Percentiles rank a stretch among this genome's conserved stretches.
Evolutionary conservation across 2,888 invertebrate genomes (phyloP).

Genomic region (Drosophila siamana): DNA sequence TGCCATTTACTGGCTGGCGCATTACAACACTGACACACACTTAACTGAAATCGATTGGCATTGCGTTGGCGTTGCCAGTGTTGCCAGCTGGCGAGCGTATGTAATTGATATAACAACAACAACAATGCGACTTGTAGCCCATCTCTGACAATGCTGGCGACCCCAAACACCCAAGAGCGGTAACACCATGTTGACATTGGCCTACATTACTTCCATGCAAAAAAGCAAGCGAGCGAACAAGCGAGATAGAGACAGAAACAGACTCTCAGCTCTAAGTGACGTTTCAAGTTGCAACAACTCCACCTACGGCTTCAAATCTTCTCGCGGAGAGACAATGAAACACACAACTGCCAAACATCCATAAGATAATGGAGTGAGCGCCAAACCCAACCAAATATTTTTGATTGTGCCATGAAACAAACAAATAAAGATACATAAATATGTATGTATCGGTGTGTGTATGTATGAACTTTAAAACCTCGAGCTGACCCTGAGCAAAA

Average conservation of each 20-base stretch:
- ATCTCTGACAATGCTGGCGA: constrained; percentile 62
- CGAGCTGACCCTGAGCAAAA: constrained; percentile 85
- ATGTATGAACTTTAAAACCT: constrained; percentile 78
- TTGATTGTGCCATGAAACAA: constrained; percentile 63
- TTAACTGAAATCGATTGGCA: constrained; percentile 68
- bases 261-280: constrained; percentile 39
- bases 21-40: constrained; percentile 54
- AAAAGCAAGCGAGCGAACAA: constrained; percentile 43
- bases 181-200: constrained; percentile 79
- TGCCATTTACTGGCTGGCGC: constrained; percentile 63
- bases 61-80: constrained; percentile 64
- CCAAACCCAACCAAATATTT: constrained; percentile 48
- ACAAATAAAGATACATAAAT: constrained; percentile 50
- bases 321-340: constrained; percentile 53
- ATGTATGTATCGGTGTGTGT: constrained; percentile 10
- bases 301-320: constrained; percentile 63
- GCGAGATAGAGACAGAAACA: constrained; percentile 14
- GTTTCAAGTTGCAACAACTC: constrained; percentile 50
- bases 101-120: constrained; percentile 57
- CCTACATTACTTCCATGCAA: constrained; percentile 82
- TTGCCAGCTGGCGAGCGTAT: constrained; percentile 51
- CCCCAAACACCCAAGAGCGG: constrained; percentile 79
- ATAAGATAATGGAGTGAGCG: constrained; percentile 61
- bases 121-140: constrained; percentile 14
- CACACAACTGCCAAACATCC: constrained; percentile 49